A percentile compares a stretch with the other conserved stretches of the same genome.
These are phyloP conservation scores for Aphelinus certus DNA, from an alignment of 1,140 invertebrate species.

Conservation along the genomic window DNA sequence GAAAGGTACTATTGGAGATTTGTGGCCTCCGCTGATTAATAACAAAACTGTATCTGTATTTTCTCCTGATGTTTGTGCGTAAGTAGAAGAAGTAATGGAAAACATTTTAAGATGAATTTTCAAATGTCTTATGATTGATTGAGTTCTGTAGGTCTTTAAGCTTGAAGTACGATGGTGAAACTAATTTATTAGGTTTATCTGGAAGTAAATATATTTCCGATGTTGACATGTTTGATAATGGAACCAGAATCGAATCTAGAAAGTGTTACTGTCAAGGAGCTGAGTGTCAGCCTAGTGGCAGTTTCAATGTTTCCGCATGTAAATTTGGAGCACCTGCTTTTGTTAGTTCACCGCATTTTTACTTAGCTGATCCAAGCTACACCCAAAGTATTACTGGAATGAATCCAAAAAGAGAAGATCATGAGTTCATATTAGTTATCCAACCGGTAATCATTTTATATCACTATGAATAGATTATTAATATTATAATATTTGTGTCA, in stretches of 20 bases:
- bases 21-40: slow-evolving; percentile 76
- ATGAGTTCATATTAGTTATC: slow-evolving; percentile 75
- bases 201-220: slow-evolving; percentile 72
- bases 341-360: slow-evolving; percentile 88
- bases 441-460: slow-evolving; percentile 71
- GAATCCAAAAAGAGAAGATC: slow-evolving; percentile 73
- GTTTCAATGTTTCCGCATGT: slow-evolving; percentile 76
- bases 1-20: slow-evolving; percentile 78
- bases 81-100: slow-evolving; percentile 35
- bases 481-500: slow-evolving; percentile 20
- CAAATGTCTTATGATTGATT: too few species aligned
- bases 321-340: slow-evolving; percentile 81
- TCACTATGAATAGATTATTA: slow-evolving; percentile 1
- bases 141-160: slow-evolving; percentile 55
- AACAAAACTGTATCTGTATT: slow-evolving; percentile 71
- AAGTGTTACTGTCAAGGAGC: slow-evolving; percentile 66
- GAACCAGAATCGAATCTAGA: slow-evolving; percentile 70
- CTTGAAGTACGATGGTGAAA: slow-evolving; percentile 54
- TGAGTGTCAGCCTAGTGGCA: slow-evolving; percentile 66
- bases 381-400: slow-evolving; percentile 74
- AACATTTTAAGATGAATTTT: slow-evolving; percentile 20
- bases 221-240: slow-evolving; percentile 74
- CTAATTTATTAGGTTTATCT: slow-evolving; percentile 63
- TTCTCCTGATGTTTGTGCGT: slow-evolving; percentile 77
- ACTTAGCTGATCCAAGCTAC: slow-evolving; percentile 78